Evolutionary conservation across 2,113 vertebrate species (phyloP).

Genomic region (Scomber japonicus): DNA sequence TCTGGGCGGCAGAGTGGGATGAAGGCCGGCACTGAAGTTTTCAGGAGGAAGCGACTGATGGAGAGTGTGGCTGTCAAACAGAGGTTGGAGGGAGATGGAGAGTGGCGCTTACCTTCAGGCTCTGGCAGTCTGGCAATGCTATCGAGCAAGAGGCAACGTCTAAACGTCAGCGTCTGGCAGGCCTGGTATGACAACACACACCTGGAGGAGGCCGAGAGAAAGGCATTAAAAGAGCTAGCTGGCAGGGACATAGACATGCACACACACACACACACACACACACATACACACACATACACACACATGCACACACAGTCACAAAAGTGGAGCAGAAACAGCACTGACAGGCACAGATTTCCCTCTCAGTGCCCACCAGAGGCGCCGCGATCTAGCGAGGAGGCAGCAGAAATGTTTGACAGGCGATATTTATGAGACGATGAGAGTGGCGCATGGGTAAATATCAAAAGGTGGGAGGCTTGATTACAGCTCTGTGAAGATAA

Average conservation of each 20-base stretch:
- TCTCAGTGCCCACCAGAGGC: constrained; percentile 67
- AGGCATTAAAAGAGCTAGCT: constrained; percentile 59
- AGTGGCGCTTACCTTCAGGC: constrained; percentile 90
- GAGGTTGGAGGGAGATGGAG: constrained; percentile 63
- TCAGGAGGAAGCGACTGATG: constrained; percentile 76
- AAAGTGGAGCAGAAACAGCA: constrained; percentile 56
- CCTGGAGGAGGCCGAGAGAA: constrained; percentile 83
- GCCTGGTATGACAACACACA: constrained; percentile 96
- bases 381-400: constrained; percentile 21
- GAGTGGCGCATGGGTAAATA: constrained; percentile 74
- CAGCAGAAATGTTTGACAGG: constrained; percentile 47
- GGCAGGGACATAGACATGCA: constrained; percentile 39
- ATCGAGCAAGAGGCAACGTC: constrained; percentile 95
- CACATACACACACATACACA: no score
- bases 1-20: constrained; percentile 29
- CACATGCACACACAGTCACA: neutral
- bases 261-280: constrained; percentile 1
- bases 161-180: constrained; percentile 94
- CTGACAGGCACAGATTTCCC: constrained; percentile 51
- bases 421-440: constrained; percentile 60
- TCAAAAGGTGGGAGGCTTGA: constrained; percentile 73
- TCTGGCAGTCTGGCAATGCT: constrained; percentile 91
- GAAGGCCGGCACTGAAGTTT: constrained; percentile 58
- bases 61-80: constrained; percentile 48
- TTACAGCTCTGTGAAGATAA: constrained; percentile 69